phyloP scores from a whole-genome alignment of 1,140 invertebrate species.

The Euura lappo region DNA sequence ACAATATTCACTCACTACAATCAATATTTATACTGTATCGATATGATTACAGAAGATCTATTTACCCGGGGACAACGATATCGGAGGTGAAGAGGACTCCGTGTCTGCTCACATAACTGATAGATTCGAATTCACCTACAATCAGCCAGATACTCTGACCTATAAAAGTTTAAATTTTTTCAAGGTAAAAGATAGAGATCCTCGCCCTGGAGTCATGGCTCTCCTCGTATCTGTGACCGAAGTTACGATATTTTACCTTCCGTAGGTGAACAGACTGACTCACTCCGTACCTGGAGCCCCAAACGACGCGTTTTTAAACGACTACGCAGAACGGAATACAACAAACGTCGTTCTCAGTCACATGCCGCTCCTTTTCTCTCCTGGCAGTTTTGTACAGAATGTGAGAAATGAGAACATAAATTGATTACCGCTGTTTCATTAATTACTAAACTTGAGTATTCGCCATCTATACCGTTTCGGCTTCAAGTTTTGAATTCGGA shows the following conservation, averaged over 20 bases:
- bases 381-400: constrained; percentile 67
- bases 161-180: constrained; percentile 66
- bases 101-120: constrained; percentile 75
- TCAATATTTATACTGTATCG: constrained; percentile 31
- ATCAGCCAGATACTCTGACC: constrained; percentile 68
- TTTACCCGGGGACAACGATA: constrained; percentile 94
- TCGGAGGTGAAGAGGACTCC: constrained; percentile 87
- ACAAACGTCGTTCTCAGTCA: constrained; percentile 76
- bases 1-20: not conserved
- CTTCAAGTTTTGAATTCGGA: too few relatives aligned
- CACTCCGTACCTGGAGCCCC: constrained; percentile 55
- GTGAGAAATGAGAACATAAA: constrained; percentile 54
- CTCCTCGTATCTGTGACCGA: constrained; percentile 30
- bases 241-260: constrained; percentile 60
- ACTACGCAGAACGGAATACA: constrained; percentile 62
- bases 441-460: constrained; percentile 13
- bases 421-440: too few relatives aligned
- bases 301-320: constrained; percentile 64
- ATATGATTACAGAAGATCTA: constrained; percentile 74
- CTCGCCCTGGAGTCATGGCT: not conserved
- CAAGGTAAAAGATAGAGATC: constrained; percentile 54
- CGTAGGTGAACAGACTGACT: constrained; percentile 73
- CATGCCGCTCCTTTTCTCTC: constrained; percentile 69
- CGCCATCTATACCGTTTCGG: not conserved
- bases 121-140: constrained; percentile 81